Evolutionary conservation across 2,888 invertebrate species (phyloP).

Genomic region (Gandaritis pyraliata): DNA sequence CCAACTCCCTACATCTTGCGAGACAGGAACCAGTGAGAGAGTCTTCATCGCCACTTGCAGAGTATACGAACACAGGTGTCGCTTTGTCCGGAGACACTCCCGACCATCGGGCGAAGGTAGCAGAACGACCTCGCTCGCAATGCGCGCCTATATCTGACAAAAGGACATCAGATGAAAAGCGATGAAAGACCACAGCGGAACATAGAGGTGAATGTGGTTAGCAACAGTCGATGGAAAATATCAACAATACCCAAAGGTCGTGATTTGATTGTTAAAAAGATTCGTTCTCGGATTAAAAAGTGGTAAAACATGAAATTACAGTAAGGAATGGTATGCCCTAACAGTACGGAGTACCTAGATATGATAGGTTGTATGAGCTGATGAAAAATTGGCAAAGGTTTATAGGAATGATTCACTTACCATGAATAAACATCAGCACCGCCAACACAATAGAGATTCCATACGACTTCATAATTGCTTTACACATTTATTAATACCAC

Average conservation of each 20-base stretch:
- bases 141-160: conserved; percentile 55
- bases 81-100: conserved; percentile 68
- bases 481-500: conserved; percentile 7
- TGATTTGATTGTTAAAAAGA: background rate
- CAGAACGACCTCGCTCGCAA: conserved; percentile 58
- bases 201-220: background rate
- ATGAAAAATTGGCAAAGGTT: conserved; percentile 13
- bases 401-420: conserved; percentile 54
- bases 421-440: conserved; percentile 47
- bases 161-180: conserved; percentile 21
- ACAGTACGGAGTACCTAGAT: background rate
- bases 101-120: conserved; percentile 72
- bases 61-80: conserved; percentile 74
- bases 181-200: conserved; percentile 15
- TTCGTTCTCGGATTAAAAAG: background rate
- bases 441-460: conserved; percentile 48
- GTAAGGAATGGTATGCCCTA: too few species aligned
- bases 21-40: conserved; percentile 74
- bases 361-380: background rate
- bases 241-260: conserved; percentile 1
- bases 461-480: conserved; percentile 54
- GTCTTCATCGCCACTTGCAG: conserved; percentile 75
- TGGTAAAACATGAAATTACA: too few species aligned
- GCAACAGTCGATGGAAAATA: conserved; percentile 5
- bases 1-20: conserved; percentile 72